Conservation (phyloP, 1,140 invertebrate genomes). For the Panagrolaimus sp. region DNA sequence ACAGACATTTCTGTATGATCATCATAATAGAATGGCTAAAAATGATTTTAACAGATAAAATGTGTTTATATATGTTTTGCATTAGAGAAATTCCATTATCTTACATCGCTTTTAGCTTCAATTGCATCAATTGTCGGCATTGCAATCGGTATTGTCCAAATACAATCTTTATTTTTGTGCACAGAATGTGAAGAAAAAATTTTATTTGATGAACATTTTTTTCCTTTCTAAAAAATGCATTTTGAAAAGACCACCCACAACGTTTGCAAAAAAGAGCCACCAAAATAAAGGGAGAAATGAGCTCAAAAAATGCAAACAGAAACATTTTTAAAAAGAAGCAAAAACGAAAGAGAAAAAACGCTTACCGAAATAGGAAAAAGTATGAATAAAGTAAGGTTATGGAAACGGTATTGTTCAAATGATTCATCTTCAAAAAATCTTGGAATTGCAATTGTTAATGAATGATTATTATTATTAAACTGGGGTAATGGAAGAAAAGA, state of each 20-base stretch:
- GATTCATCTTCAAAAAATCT: constrained; percentile 6
- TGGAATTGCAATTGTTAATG: not conserved
- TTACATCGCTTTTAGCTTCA: not conserved
- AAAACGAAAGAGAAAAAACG: not conserved
- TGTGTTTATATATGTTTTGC: not conserved
- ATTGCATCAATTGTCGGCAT: constrained; percentile 6
- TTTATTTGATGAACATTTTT: not conserved
- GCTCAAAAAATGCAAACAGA: not conserved
- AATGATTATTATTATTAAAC: not conserved
- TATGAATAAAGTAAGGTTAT: not conserved
- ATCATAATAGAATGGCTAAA: constrained; percentile 11
- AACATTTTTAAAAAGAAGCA: not conserved
- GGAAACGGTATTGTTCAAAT: constrained; percentile 1
- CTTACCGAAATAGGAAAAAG: not conserved
- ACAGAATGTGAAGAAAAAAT: not conserved
- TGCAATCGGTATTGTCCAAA: not conserved
- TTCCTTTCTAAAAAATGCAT: constrained; percentile 1
- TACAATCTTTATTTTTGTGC: not conserved
- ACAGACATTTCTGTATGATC: not conserved
- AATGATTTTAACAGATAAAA: too few species aligned
- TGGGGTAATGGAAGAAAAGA: not conserved
- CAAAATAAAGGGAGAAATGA: too few species aligned
- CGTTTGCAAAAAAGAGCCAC: not conserved
- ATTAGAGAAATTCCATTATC: not conserved
- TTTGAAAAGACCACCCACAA: not conserved